Conservation (phyloP, 2,797 vertebrate species). For the Chiroxiphia lanceolata region DNA sequence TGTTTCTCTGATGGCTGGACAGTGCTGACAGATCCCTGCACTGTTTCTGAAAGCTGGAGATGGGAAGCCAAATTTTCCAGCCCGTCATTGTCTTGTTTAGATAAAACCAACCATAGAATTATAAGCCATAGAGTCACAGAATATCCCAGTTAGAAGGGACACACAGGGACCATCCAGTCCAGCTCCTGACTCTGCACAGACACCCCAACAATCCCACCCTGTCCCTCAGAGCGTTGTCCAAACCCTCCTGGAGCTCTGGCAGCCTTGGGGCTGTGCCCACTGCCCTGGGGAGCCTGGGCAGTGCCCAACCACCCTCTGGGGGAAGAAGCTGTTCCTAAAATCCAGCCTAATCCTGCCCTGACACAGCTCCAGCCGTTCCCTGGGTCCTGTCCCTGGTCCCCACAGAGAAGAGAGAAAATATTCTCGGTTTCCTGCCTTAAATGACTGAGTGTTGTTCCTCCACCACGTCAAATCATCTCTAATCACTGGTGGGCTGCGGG, state of each 20-base stretch:
- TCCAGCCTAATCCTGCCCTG: background rate
- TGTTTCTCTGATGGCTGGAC: no score
- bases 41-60: background rate
- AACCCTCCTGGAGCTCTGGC: background rate
- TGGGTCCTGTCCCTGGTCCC: background rate
- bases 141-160: background rate
- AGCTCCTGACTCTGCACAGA: background rate
- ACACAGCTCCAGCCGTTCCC: background rate
- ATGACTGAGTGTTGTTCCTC: background rate
- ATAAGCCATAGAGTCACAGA: background rate
- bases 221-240: no score
- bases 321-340: background rate
- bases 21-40: accelerated
- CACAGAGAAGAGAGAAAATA: background rate
- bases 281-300: background rate
- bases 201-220: background rate
- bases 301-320: background rate
- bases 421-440: background rate
- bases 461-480: background rate
- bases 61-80: background rate
- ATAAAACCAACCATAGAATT: background rate
- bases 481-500: background rate
- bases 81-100: background rate
- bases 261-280: background rate
- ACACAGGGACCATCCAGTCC: background rate